These are phyloP conservation scores for Tetanocera ferruginea DNA, from an alignment of 2,888 invertebrate genomes.

Conservation along the genomic window DNA sequence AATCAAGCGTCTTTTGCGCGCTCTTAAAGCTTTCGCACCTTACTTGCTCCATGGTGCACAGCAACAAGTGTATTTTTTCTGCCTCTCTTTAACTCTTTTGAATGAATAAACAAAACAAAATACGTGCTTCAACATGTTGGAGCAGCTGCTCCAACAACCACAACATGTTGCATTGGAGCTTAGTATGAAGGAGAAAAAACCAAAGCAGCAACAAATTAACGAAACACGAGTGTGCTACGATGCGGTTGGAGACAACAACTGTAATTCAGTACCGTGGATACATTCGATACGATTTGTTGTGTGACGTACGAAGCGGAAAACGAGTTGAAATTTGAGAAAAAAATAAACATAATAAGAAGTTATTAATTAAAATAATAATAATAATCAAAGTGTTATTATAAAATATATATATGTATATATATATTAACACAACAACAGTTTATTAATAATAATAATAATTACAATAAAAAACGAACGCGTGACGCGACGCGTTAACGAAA, in stretches of 20 bases:
- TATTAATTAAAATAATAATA: constrained; percentile 42
- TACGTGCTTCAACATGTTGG: constrained; percentile 15
- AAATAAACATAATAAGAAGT: constrained; percentile 25
- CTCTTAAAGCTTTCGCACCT: background rate
- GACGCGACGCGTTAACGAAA: constrained; percentile 10
- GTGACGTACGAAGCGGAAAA: constrained; percentile 48
- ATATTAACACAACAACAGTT: constrained; percentile 33
- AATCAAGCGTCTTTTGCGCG: background rate
- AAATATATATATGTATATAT: constrained; percentile 19
- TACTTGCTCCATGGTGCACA: background rate
- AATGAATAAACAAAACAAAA: constrained; percentile 17
- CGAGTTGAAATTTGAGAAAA: constrained; percentile 9
- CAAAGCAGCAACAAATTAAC: constrained; percentile 42
- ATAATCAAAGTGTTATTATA: constrained; percentile 25
- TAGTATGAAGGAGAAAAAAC: constrained; percentile 30
- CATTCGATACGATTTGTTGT: constrained; percentile 61
- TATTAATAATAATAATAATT: constrained; percentile 47
- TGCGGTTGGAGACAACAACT: constrained; percentile 44
- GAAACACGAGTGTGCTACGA: constrained; percentile 44
- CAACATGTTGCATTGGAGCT: constrained; percentile 27
- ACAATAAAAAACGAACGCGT: constrained; percentile 41
- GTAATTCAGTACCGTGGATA: constrained; percentile 62
- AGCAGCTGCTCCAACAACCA: background rate
- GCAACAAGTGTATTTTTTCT: constrained; percentile 24
- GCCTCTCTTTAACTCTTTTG: background rate